Percentiles rank a stretch among this genome's conserved stretches.
phyloP scores from a whole-genome alignment of 1,140 invertebrate genomes.

The Scylla paramamosain region DNA sequence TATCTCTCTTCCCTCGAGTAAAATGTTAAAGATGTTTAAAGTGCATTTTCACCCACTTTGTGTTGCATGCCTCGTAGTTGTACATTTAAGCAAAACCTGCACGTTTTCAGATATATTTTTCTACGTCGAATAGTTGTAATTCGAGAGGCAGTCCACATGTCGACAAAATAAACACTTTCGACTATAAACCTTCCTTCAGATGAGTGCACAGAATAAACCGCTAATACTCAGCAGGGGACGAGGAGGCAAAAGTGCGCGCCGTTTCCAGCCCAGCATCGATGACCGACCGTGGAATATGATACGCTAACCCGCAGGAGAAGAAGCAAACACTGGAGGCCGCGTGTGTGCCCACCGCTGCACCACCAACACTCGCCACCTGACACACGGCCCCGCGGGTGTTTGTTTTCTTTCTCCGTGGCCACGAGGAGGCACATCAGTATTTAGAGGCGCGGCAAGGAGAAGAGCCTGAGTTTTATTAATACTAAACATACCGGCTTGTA shows the following conservation, averaged over 20 bases:
- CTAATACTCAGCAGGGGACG: background rate
- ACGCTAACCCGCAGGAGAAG: background rate
- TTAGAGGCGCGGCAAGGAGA: background rate
- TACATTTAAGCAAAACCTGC: background rate
- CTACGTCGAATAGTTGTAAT: slow-evolving; percentile 1
- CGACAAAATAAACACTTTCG: background rate
- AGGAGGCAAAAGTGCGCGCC: background rate
- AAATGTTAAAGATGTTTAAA: background rate
- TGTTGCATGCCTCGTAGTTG: background rate
- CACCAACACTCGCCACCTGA: background rate
- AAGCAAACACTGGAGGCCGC: background rate
- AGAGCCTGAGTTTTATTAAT: background rate
- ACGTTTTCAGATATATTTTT: background rate
- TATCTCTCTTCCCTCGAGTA: background rate
- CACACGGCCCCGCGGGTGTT: background rate
- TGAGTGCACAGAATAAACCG: background rate
- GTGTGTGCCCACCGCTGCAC: background rate
- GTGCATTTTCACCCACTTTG: background rate
- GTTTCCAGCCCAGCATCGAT: background rate
- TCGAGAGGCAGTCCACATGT: background rate
- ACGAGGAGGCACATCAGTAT: background rate
- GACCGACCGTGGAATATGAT: background rate
- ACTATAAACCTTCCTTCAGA: background rate
- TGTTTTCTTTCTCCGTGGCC: background rate
- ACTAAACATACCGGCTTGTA: background rate